Base-by-base conservation (phyloP, 2,113 vertebrate species). In the Cyanoliseus patagonus region DNA sequence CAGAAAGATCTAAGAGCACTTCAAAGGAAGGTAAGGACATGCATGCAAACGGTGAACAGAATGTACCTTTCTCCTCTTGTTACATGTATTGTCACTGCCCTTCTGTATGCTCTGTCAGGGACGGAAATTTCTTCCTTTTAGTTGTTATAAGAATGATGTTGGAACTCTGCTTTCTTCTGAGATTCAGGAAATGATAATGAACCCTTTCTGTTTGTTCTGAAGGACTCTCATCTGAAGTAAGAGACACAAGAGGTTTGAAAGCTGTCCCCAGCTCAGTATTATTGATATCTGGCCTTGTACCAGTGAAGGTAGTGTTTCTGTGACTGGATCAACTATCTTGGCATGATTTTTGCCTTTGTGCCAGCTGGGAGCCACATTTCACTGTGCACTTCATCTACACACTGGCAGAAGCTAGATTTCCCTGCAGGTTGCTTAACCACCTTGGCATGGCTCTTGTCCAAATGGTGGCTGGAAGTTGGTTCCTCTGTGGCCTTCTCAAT, bases 271-370 rank as follows among this genome's bases (percentile, higher is more conserved):
- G 11, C 27, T 53, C 86, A 24, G 28, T 81, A 31, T 80, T 91
- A 19, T 51, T 78, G 91, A 44, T 78, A 69, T 51, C 83, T 95
- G 94, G 92, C 92, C 55, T 66, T 9, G 10, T 78, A 79, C 74
- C 84, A 91, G 13, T 13, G 57, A 75, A 95, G n/a, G 62, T 62
- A 62, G 2, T 62, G 57, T 87, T 92, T 92, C 77, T 61, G 66
- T 79, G 93, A 62, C 91, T 95, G 83, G 88, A 95, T 97, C 89
- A 96, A 96, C 88, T 94, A 39, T 61, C 81, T 84, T 94, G 95
- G 95, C 86, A 59, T 19, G 39, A 28, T 61, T 84, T 84, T 88
- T 91, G 52, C 74, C 62, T 91, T 87, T 52, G 22, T 87, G 86
- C 74, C 94, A 94, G 57, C 47, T 91, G 78, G 47, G 89, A 96